phyloP scores from a whole-genome alignment of 2,797 vertebrate species.

The Acanthornis magna region DNA sequence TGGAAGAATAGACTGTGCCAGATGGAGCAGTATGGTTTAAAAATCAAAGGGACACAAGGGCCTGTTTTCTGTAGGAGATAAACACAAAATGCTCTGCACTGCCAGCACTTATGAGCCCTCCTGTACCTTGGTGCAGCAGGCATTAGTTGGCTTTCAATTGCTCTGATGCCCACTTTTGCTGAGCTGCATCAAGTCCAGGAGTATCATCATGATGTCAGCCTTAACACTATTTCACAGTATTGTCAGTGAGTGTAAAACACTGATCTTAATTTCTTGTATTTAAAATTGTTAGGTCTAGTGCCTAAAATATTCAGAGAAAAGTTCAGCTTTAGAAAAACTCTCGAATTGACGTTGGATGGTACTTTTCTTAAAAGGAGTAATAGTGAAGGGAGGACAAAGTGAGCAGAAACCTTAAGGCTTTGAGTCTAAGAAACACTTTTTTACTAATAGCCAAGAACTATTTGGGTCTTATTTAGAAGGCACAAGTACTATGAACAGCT shows the following conservation, averaged over 20 bases:
- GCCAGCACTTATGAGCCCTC: background rate
- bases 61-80: background rate
- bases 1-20: background rate
- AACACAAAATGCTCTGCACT: background rate
- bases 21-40: conserved; percentile 20
- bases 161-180: background rate
- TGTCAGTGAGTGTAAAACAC: background rate
- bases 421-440: background rate
- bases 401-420: background rate
- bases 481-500: background rate
- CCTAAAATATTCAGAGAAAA: background rate
- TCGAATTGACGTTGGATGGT: background rate
- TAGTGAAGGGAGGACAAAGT: background rate
- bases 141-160: background rate
- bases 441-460: background rate
- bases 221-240: background rate
- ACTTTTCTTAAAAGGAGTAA: background rate
- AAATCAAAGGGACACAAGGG: conserved; percentile 12
- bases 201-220: background rate
- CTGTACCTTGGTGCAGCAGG: background rate
- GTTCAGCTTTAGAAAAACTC: background rate
- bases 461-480: background rate
- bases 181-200: background rate
- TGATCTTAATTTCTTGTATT: background rate
- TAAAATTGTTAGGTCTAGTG: background rate